phyloP scores from a whole-genome alignment of 2,888 invertebrate species.

The Caenorhabditis sp. region DNA sequence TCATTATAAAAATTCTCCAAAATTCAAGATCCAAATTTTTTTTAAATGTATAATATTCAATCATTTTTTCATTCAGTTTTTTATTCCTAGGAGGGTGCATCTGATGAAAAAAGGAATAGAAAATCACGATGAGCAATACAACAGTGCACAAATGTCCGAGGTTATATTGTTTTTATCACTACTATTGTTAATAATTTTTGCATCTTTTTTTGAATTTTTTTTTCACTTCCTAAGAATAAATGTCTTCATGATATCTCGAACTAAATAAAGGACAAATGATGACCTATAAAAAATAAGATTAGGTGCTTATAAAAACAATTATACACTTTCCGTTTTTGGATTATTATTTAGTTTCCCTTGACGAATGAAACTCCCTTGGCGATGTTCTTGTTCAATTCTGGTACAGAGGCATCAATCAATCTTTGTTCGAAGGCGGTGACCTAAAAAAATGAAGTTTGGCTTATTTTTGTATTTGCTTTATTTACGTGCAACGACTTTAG shows the following conservation, averaged over 20 bases:
- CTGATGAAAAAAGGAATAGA: no score
- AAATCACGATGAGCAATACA: no score
- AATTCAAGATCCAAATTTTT: no score
- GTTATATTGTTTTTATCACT: not conserved
- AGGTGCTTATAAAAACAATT: not conserved
- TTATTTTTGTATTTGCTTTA: no score
- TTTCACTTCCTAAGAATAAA: not conserved
- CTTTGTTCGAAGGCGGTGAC: slow-evolving; percentile 80
- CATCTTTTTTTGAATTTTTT: not conserved
- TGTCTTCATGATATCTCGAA: not conserved
- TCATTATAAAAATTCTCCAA: no score
- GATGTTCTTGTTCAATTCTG: slow-evolving; percentile 92
- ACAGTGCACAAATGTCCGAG: no score
- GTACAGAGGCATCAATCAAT: slow-evolving; percentile 85
- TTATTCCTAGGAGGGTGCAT: no score
- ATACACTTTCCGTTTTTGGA: not conserved
- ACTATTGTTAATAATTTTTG: not conserved
- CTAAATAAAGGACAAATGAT: not conserved
- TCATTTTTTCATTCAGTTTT: no score
- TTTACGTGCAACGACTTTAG: no score
- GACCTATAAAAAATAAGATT: not conserved
- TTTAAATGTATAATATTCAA: no score
- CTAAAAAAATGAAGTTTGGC: slow-evolving; percentile 12
- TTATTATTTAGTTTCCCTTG: slow-evolving; percentile 42
- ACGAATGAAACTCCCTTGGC: slow-evolving; percentile 91